Percentiles rank a stretch among this genome's conserved stretches.
phyloP scores from a whole-genome alignment of 2,888 invertebrate genomes.

The Heliconius hortense region DNA sequence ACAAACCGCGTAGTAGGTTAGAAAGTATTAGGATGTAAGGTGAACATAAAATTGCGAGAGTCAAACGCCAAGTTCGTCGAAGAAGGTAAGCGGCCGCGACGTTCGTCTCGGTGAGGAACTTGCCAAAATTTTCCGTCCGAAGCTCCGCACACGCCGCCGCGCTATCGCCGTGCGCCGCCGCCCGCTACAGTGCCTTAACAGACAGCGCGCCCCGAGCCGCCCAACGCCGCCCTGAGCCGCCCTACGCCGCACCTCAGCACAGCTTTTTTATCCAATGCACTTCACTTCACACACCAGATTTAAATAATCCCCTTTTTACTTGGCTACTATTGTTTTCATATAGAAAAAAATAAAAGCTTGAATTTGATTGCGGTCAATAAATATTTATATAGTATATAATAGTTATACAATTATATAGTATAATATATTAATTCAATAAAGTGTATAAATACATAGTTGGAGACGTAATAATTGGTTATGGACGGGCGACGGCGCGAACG shows the following conservation, averaged over 20 bases:
- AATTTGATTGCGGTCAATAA: background rate
- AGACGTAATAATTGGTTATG: slow-evolving; percentile 40
- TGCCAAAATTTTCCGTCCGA: slow-evolving; percentile 80
- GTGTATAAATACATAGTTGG: background rate
- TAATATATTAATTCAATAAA: slow-evolving; percentile 4
- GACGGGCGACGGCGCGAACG: slow-evolving; percentile 54
- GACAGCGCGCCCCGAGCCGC: slow-evolving; percentile 44
- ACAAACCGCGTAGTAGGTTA: slow-evolving; percentile 81
- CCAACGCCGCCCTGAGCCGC: slow-evolving; percentile 35
- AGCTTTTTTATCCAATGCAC: slow-evolving; percentile 1
- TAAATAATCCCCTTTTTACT: background rate
- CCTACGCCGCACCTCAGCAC: slow-evolving; percentile 7
- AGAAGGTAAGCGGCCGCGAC: slow-evolving; percentile 54
- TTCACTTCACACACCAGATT: background rate
- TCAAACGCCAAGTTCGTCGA: slow-evolving; percentile 65
- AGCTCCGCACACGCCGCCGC: slow-evolving; percentile 67
- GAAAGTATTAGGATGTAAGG: slow-evolving; percentile 71
- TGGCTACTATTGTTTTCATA: background rate
- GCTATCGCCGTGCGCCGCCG: slow-evolving; percentile 52
- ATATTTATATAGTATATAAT: slow-evolving; percentile 1
- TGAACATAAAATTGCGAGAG: slow-evolving; percentile 71
- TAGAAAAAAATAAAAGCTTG: background rate
- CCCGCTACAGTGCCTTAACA: slow-evolving; percentile 67
- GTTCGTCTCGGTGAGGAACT: slow-evolving; percentile 70
- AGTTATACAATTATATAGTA: slow-evolving; percentile 9